Evolutionary conservation across 2,113 vertebrate species (phyloP).

Genomic region (Carassius carassius): DNA sequence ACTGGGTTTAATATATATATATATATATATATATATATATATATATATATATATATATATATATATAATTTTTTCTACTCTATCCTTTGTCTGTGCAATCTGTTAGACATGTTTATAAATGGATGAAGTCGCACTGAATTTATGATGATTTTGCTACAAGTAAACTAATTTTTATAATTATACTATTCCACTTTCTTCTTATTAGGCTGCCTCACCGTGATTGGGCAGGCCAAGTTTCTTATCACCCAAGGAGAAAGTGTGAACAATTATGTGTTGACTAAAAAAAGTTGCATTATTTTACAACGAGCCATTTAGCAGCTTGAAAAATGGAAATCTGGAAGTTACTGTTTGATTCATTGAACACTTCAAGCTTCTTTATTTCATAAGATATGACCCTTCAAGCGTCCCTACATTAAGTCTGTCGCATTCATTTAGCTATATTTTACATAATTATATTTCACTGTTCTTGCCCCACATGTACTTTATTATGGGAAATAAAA

Average conservation of each 20-base stretch:
- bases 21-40: too few relatives aligned
- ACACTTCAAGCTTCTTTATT: background rate
- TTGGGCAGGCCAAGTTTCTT: background rate
- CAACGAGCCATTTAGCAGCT: background rate
- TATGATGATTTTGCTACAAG: background rate
- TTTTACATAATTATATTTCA: conserved; percentile 19
- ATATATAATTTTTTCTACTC: too few relatives aligned
- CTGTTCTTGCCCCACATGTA: background rate
- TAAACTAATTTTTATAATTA: background rate
- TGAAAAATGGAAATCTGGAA: background rate
- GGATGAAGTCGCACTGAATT: background rate
- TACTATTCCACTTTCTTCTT: background rate
- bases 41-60: too few relatives aligned
- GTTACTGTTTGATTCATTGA: background rate
- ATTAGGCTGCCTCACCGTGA: too few relatives aligned
- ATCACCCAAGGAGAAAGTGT: background rate
- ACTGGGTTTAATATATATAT: too few relatives aligned
- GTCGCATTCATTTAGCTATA: conserved; percentile 1
- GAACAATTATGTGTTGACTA: background rate
- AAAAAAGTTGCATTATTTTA: background rate
- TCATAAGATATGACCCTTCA: background rate
- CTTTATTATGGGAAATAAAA: conserved; percentile 28
- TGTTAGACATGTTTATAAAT: background rate
- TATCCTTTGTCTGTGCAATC: background rate
- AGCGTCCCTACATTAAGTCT: background rate